A percentile compares a stretch with the other conserved stretches of the same genome.
Conservation (phyloP, 2,888 invertebrate genomes). For the Endotricha flammealis region DNA sequence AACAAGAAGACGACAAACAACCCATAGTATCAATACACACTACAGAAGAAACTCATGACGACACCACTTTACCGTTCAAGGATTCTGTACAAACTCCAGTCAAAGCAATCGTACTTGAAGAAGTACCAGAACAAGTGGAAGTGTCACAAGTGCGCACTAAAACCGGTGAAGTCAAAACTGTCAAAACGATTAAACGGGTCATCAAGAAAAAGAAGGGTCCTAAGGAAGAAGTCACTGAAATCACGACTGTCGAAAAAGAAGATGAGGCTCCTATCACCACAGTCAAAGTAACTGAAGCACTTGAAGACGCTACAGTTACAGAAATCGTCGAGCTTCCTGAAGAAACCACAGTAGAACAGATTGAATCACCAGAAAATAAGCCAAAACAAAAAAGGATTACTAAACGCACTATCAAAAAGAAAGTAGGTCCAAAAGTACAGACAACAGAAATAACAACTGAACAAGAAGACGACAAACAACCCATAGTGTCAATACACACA, state of each 20-base stretch:
- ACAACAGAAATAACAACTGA: slow-evolving; percentile 14
- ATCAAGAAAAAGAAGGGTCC: slow-evolving; percentile 28
- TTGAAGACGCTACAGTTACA: slow-evolving; percentile 18
- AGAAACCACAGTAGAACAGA: slow-evolving; percentile 26
- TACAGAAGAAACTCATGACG: slow-evolving; percentile 29
- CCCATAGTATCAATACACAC: not conserved
- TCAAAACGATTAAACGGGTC: slow-evolving; percentile 33
- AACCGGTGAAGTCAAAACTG: slow-evolving; percentile 31
- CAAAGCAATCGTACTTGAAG: no score
- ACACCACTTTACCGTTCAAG: slow-evolving; percentile 23
- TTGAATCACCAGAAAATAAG: not conserved
- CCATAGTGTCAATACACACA: slow-evolving; percentile 1
- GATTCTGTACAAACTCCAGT: no score
- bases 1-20: slow-evolving; percentile 12
- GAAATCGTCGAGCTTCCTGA: slow-evolving; percentile 34
- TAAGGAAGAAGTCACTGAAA: slow-evolving; percentile 27
- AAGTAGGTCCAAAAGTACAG: slow-evolving; percentile 27
- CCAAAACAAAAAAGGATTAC: not conserved
- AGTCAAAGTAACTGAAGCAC: slow-evolving; percentile 14
- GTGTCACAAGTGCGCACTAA: slow-evolving; percentile 23
- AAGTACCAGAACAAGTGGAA: slow-evolving; percentile 31
- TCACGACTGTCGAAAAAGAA: slow-evolving; percentile 22
- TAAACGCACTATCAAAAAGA: slow-evolving; percentile 25
- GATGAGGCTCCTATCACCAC: slow-evolving; percentile 27
- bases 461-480: not conserved